Base-by-base conservation (phyloP, 2,113 vertebrate genomes). In the Sebastes schlegelii region DNA sequence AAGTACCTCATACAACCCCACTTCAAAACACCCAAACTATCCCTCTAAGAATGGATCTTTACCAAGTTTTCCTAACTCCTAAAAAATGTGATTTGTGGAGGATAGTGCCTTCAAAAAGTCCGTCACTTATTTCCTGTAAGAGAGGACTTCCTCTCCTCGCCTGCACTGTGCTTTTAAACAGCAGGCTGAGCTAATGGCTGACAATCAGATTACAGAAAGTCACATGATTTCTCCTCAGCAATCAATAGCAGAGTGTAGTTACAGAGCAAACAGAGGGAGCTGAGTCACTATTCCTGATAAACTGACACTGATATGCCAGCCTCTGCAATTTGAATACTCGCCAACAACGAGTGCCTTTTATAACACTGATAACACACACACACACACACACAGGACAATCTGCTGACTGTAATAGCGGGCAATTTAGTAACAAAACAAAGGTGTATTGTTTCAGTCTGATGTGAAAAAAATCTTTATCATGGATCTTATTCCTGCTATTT, bases 161-260 rank as follows among this genome's bases (percentile, higher is more conserved):
- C 71, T 68, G 49, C 61, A 45, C 45, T 66, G 8, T 45, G 12
- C 58, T 54, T 48, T 76, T 69, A 21, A 77, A 49, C 64, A 58
- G 2, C 45, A 61, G 72, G 2, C 51, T 19, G 12, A 45, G 13
- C 61, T 74, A 82, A 73, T 80, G 46, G n/a, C 43, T 8, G 6
- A 61, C 48, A 77, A 62, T 77, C 54, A 74, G 46, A 74, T 89
- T 81, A 77, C 85, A 83, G 52, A 64, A 74, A 86, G 81, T 82
- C 92, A 92, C 81, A 10, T 91, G 91, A 78, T 43, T 88, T 83
- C 84, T 66, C 70, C 17, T 45, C 51, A 79, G 58, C 13, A 3
- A 11, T 85, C 60, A 60, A 73, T 73, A 8, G 21, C 11, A 57
- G 60, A 60, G 74, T 67, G 1, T 8, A 10, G 46, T 68, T 26